Conservation (phyloP, 2,113 vertebrate genomes). For the Calonectris borealis region DNA sequence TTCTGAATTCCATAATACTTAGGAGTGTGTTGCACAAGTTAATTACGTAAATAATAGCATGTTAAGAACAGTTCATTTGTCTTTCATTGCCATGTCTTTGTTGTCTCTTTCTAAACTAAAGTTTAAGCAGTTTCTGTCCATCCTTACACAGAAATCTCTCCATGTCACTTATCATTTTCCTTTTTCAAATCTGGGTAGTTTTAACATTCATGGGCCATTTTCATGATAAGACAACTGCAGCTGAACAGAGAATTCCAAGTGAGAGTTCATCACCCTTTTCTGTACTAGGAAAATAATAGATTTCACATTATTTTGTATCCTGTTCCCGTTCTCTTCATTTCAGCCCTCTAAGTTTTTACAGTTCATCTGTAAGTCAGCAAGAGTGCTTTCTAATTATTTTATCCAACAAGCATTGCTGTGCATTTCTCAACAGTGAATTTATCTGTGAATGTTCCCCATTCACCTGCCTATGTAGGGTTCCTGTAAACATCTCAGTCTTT, state of each 20-base stretch:
- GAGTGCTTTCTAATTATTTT: neutral
- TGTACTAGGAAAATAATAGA: neutral
- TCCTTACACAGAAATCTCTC: neutral
- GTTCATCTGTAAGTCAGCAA: neutral
- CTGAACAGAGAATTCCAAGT: neutral
- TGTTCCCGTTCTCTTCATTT: neutral
- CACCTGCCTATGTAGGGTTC: neutral
- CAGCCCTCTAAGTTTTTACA: neutral
- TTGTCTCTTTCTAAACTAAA: neutral
- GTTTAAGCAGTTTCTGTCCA: neutral
- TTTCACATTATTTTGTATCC: neutral
- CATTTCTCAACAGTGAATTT: neutral
- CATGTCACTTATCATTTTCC: neutral
- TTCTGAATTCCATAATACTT: neutral
- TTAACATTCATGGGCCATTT: neutral
- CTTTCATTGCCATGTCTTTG: neutral
- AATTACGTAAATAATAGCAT: neutral
- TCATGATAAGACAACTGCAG: neutral
- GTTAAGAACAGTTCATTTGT: neutral
- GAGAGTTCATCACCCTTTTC: neutral
- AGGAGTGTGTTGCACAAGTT: neutral
- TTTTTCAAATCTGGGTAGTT: neutral
- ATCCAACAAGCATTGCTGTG: neutral
- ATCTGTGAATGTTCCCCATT: neutral
- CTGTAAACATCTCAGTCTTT: neutral